Conservation (phyloP, 2,797 vertebrate genomes). For the Vespertilio murinus region DNA sequence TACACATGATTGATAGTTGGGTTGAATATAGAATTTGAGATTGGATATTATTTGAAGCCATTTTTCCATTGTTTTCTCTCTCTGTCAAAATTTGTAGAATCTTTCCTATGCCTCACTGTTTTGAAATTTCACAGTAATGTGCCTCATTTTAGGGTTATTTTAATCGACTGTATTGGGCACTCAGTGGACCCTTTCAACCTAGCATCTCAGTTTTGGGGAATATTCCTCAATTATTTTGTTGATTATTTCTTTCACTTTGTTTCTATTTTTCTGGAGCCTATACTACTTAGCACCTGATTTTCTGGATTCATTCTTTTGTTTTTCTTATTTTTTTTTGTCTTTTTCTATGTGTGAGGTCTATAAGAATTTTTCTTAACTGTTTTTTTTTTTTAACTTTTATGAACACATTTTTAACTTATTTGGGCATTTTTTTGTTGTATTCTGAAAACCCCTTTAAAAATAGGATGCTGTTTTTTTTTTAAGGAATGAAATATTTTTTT, state of each 20-base stretch:
- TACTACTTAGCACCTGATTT: background rate
- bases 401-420: background rate
- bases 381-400: background rate
- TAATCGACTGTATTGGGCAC: background rate
- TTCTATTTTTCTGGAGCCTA: background rate
- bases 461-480: background rate
- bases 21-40: background rate
- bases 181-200: background rate
- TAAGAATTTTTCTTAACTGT: background rate
- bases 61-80: background rate
- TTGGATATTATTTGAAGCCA: background rate
- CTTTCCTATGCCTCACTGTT: background rate
- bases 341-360: background rate
- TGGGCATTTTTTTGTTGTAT: background rate
- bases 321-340: background rate
- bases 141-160: background rate
- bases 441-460: slow-evolving; percentile 19
- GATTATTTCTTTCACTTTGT: background rate
- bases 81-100: background rate
- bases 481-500: background rate
- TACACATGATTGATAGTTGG: background rate
- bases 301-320: background rate
- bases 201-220: background rate
- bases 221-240: background rate
- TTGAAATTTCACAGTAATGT: background rate